Evolutionary conservation across 2,888 invertebrate species (phyloP), one percentile per base, ranked within the genome.

Genomic region (Neuroscelio doddi): DNA sequence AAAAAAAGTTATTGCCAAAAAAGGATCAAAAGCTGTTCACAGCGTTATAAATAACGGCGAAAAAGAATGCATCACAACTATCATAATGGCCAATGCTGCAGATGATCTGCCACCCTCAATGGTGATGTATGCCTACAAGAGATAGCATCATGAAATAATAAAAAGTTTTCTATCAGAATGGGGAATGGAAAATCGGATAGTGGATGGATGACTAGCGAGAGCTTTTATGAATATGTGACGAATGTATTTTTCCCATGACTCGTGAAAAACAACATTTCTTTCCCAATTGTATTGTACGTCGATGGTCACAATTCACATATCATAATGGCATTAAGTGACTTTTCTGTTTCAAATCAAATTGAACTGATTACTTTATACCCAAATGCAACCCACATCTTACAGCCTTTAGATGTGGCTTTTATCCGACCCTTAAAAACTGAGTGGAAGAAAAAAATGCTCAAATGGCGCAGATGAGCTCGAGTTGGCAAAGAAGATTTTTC

Each of bases 301-400:
- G 76, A 75, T 70, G 73, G 74, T 4, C 74, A 76, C 50, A 12
- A 26, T 7, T 75, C 77, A 8, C 75, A 76, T 50, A 8, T 39
- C 32, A 57, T 32, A 10, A 34, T 57, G 32, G 8, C 24, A 15
- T 39, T 62, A 9, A 27, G 17, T 3, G 15, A 44, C 12, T 62
- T 49, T 10, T 62, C 47, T 16, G 24, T 27, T 30, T 12, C 15
- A 10, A 53, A 53, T 8, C 21, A 44, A 32, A 56, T 56, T 3
- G 30, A 45, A n/a, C 14, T 56, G 17, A 38, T 62, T 29, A 21
- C 34, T 12, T 50, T 63, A 16, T 51, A 45, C 21, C 50, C 51
- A 38, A 56, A 56, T 50, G 9, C 50, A 9, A 63, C 55, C 1
- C 51, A 63, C 24, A n/a, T n/a, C n/a, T n/a, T n/a, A n/a, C n/a